These are phyloP conservation scores for Alloscopus bannaensis DNA, from an alignment of 2,888 invertebrate genomes.

Conservation along the genomic window DNA sequence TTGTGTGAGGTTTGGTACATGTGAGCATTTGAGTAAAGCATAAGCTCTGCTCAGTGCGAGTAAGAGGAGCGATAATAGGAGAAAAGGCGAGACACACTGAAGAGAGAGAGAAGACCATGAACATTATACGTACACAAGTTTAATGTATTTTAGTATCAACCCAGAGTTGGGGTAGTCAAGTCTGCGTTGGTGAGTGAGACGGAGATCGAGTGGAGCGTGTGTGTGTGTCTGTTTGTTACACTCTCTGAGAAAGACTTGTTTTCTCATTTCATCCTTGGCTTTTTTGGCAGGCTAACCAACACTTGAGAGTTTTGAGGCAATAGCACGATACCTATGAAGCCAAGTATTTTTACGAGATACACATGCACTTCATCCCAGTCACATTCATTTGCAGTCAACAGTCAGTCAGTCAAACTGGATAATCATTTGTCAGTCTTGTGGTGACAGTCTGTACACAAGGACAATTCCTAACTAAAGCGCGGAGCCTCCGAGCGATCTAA, in stretches of 20 bases:
- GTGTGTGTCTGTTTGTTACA: neutral
- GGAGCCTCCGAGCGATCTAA: no score
- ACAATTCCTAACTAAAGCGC: conserved; percentile 26
- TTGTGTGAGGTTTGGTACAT: conserved; percentile 9
- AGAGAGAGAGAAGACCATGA: conserved; percentile 30
- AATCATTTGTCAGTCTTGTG: conserved; percentile 65
- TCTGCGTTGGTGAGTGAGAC: conserved; percentile 10
- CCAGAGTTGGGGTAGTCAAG: conserved; percentile 63
- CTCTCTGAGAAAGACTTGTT: conserved; percentile 31
- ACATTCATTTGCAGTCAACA: conserved; percentile 49
- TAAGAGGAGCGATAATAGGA: no score
- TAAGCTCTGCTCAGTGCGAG: no score
- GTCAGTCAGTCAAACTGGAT: conserved; percentile 59
- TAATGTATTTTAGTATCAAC: conserved; percentile 63
- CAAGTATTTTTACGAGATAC: neutral
- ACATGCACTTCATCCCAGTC: conserved; percentile 11
- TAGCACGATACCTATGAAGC: no score
- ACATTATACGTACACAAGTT: conserved; percentile 33
- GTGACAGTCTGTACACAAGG: conserved; percentile 64
- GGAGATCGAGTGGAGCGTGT: conserved; percentile 15
- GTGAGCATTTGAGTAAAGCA: conserved; percentile 18
- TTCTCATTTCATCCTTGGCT: conserved; percentile 23
- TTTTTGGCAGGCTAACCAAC: conserved; percentile 50
- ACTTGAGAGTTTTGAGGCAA: neutral
- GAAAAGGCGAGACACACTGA: no score